These are phyloP conservation scores for Atethmia centrago DNA, from an alignment of 2,888 invertebrate species.

Conservation along the genomic window DNA sequence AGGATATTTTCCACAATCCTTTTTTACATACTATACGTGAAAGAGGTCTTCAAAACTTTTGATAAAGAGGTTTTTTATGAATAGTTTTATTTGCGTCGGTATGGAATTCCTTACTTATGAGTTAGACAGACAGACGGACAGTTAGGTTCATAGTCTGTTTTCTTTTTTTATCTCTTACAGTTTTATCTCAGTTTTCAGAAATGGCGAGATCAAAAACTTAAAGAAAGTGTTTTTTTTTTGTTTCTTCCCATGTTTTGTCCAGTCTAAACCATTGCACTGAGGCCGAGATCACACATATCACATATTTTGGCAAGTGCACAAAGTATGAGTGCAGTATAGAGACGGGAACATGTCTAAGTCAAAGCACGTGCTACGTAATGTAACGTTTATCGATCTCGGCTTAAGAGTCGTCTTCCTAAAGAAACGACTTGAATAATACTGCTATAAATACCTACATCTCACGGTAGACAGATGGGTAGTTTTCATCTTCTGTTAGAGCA, in stretches of 20 bases:
- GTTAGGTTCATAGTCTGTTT: background rate
- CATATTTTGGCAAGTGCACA: no score
- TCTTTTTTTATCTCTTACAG: background rate
- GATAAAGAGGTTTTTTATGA: slow-evolving; percentile 41
- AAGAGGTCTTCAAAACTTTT: slow-evolving; percentile 39
- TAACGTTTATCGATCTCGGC: no score
- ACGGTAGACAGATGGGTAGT: no score
- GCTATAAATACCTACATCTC: no score
- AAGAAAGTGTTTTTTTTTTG: background rate
- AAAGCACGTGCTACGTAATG: no score
- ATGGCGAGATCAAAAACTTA: no score
- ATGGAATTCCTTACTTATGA: slow-evolving; percentile 11
- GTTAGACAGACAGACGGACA: no score
- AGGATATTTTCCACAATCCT: slow-evolving; percentile 25
- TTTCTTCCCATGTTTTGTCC: background rate
- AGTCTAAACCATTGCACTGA: background rate
- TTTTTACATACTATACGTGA: slow-evolving; percentile 10
- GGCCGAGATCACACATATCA: background rate
- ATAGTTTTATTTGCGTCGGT: slow-evolving; percentile 24
- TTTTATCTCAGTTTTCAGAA: background rate
- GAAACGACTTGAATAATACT: no score
- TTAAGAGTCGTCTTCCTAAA: no score
- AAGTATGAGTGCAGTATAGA: no score
- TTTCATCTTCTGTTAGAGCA: no score
- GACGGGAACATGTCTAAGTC: no score